Base-by-base conservation (phyloP, 2,888 invertebrate genomes). In the Lissocephala sabroskyi region DNA sequence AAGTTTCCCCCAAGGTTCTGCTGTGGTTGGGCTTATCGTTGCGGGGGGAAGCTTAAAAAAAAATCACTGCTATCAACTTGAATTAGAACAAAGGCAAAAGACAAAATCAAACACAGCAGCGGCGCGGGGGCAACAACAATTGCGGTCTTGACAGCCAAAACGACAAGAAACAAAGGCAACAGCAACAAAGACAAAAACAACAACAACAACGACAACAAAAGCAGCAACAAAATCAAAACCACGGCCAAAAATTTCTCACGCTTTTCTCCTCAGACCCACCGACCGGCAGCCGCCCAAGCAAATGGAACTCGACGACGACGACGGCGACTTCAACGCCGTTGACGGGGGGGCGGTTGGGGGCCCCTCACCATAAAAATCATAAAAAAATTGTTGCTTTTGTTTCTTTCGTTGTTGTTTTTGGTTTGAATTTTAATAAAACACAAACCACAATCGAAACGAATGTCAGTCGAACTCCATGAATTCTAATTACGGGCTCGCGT, bases 211-310 rank as follows among this genome's bases (percentile, higher is more conserved):
- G 29, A 41, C 11, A 35, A 35, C 13, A 35, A 35, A n/a, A 14
- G 4, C 29, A 36, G 36, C 9, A 37, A 45, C 33, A 16, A 57
- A 65, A 65, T n/a, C 56, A 65, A 68, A 61, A 71, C 76, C 73
- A 74, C 68, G 73, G 73, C 68, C 73, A 63, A 74, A 70, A 74
- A 74, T 74, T 74, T 74, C 73, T 74, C 73, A 74, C 73, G 73
- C 73, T 74, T 77, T 74, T 74, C 73, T 71, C 71, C 59, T 61
- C 14, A 32, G n/a, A 47, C 11, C 28, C 59, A 62, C 14, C 40
- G n/a, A 47, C 11, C 28, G 23, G 16, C 26, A n/a, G n/a, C n/a
- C n/a, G n/a, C n/a, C n/a, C n/a, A n/a, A 39, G 26, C 39, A 39
- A 37, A 19, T 23, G 13, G 13, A n/a, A 17, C 2, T 13, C 14